Evolutionary conservation across 2,797 vertebrate species (phyloP).

Genomic region (Anableps anableps): DNA sequence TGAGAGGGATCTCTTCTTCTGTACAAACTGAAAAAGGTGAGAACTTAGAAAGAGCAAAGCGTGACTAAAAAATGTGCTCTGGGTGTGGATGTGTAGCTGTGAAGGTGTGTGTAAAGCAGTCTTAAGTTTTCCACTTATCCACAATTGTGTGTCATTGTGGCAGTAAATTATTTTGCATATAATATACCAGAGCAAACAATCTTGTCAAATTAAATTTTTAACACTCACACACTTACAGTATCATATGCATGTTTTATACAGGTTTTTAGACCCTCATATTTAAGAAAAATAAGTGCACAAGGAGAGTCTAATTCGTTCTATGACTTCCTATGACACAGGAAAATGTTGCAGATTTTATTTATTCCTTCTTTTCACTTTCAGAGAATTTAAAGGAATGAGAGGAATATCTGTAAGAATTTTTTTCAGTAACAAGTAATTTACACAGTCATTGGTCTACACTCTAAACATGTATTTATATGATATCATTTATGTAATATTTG

Average conservation of each 20-base stretch:
- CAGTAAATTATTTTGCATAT: neutral
- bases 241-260: neutral
- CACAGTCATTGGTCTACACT: no score
- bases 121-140: neutral
- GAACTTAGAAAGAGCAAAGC: constrained; percentile 49
- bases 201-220: neutral
- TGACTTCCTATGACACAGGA: no score
- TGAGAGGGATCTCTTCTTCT: constrained; percentile 42
- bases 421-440: no score
- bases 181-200: neutral
- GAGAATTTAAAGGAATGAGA: no score
- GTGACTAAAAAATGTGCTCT: constrained; percentile 28
- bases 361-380: no score
- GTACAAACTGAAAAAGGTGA: constrained; percentile 40
- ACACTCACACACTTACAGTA: neutral
- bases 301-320: no score
- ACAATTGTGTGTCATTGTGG: neutral
- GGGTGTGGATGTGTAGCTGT: constrained; percentile 6
- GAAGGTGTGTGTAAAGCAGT: neutral
- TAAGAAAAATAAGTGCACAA: no score
- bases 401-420: no score
- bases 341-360: no score
- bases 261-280: no score
- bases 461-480: no score
- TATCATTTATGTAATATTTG: no score